Evolutionary conservation across 1,140 invertebrate species (phyloP).

Genomic region (Plectrocnemia conspersa): DNA sequence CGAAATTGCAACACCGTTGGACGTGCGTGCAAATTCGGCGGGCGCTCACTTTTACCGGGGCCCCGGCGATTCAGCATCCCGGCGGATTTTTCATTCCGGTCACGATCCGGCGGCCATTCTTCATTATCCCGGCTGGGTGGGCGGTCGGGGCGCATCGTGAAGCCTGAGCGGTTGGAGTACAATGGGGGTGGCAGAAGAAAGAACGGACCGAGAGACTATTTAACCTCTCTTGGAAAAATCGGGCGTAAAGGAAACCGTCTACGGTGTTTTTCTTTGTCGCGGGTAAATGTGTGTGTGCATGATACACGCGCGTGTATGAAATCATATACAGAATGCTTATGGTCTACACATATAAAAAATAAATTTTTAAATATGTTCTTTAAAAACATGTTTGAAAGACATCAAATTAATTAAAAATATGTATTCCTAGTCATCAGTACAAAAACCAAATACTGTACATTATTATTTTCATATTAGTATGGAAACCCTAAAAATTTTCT

Average conservation of each 20-base stretch:
- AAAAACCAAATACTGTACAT: too few species aligned
- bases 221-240: slow-evolving; percentile 30
- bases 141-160: background rate
- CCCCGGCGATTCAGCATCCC: background rate
- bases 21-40: background rate
- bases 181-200: background rate
- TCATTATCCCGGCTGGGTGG: slow-evolving; percentile 38
- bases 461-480: too few species aligned
- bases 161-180: slow-evolving; percentile 31
- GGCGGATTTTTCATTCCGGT: slow-evolving; percentile 38
- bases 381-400: too few species aligned
- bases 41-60: background rate
- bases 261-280: slow-evolving; percentile 3
- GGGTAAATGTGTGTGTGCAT: too few species aligned
- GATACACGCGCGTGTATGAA: too few species aligned
- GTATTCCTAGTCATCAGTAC: too few species aligned
- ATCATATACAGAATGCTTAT: too few species aligned
- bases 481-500: too few species aligned
- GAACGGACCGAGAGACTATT: slow-evolving; percentile 28
- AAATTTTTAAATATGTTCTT: too few species aligned
- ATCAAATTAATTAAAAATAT: too few species aligned
- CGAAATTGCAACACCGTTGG: slow-evolving; percentile 29
- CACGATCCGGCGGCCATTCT: slow-evolving; percentile 45
- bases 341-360: too few species aligned
- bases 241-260: slow-evolving; percentile 22